Percentiles rank a stretch among this genome's conserved stretches.
phyloP scores from a whole-genome alignment of 2,797 vertebrate species.

The Hoplostethus atlanticus region DNA sequence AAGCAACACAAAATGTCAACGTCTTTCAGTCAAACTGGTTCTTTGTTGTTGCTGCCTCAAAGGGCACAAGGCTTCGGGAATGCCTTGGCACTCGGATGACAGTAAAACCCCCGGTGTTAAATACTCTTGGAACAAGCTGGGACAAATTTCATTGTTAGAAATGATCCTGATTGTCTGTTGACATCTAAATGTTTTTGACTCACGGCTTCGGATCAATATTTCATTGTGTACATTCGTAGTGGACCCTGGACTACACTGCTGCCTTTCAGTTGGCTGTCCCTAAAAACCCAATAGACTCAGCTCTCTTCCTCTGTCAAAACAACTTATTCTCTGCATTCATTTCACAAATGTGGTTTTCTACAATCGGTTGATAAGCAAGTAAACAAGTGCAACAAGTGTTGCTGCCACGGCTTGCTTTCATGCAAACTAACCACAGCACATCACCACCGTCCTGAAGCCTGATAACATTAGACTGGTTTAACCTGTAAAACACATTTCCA shows the following conservation, averaged over 20 bases:
- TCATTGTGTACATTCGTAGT: constrained; percentile 51
- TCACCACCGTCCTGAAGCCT: not conserved
- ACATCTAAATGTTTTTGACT: not conserved
- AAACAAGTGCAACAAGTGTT: not conserved
- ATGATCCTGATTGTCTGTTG: not conserved
- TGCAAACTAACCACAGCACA: not conserved
- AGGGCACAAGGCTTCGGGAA: constrained; percentile 47
- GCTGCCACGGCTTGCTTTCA: constrained; percentile 5
- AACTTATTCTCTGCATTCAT: not conserved
- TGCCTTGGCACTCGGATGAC: constrained; percentile 33
- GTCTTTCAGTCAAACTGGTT: constrained; percentile 28
- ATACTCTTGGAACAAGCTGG: not conserved
- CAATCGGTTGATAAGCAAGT: not conserved
- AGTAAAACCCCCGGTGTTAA: not conserved
- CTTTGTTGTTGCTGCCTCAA: constrained; percentile 18
- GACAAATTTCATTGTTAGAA: not conserved
- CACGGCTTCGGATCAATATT: constrained; percentile 51
- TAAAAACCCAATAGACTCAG: constrained; percentile 8
- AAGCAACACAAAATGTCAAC: constrained; percentile 15
- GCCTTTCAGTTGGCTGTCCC: constrained; percentile 9
- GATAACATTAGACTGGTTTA: constrained; percentile 9
- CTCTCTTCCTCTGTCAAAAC: not conserved
- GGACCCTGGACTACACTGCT: constrained; percentile 61
- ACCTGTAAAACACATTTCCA: not conserved
- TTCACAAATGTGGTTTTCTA: not conserved